Evolutionary conservation across 2,888 invertebrate species (phyloP).

Genomic region (Lysandra coridon): DNA sequence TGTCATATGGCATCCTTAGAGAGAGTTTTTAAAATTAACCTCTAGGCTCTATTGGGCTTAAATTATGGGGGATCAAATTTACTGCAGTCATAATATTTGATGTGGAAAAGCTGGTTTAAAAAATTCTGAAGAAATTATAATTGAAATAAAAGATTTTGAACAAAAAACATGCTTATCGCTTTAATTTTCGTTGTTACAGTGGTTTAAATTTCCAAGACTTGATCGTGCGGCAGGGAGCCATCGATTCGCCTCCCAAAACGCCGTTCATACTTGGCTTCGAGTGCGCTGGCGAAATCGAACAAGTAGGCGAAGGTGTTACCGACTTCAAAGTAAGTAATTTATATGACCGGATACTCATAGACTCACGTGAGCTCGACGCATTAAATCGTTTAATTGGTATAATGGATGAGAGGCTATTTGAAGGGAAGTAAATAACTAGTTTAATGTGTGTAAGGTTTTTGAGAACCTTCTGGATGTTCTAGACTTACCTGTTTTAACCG

Average conservation of each 20-base stretch:
- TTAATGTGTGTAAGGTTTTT: background rate
- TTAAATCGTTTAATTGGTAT: slow-evolving; percentile 28
- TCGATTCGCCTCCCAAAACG: slow-evolving; percentile 93
- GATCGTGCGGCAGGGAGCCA: slow-evolving; percentile 92
- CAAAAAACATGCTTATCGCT: no score
- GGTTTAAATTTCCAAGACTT: slow-evolving; percentile 94
- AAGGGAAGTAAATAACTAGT: background rate
- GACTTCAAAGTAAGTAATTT: slow-evolving; percentile 83
- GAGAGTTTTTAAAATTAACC: background rate
- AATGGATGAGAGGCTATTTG: background rate
- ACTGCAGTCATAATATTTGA: no score
- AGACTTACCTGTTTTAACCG: background rate
- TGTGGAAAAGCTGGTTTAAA: no score
- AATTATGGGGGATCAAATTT: no score
- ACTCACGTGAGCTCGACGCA: background rate
- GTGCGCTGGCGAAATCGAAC: slow-evolving; percentile 91
- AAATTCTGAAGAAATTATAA: no score
- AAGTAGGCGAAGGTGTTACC: slow-evolving; percentile 88
- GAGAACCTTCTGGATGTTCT: background rate
- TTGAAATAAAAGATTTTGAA: no score
- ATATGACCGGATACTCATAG: background rate
- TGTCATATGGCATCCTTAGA: background rate
- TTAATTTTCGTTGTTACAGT: slow-evolving; percentile 78
- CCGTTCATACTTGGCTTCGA: slow-evolving; percentile 94
- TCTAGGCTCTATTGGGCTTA: no score